Evolutionary conservation across 2,888 invertebrate species (phyloP).

Genomic region (Lymantria dispar): DNA sequence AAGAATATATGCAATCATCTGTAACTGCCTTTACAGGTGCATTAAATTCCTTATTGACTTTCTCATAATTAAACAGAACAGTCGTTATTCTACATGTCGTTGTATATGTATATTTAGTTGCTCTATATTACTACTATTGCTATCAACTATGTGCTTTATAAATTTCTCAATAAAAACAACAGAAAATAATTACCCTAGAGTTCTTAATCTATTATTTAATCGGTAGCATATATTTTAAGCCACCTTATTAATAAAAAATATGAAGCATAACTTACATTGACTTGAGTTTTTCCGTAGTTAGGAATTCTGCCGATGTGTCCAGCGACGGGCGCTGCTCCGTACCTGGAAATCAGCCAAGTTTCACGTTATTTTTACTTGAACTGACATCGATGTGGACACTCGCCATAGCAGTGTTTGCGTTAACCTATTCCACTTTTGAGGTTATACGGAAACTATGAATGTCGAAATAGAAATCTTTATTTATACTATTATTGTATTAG

Average conservation of each 20-base stretch:
- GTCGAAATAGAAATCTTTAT: slow-evolving; percentile 4
- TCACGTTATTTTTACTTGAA: slow-evolving; percentile 66
- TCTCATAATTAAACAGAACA: too few relatives aligned
- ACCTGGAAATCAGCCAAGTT: slow-evolving; percentile 74
- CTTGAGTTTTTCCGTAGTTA: slow-evolving; percentile 73
- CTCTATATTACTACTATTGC: too few relatives aligned
- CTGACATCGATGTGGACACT: slow-evolving; percentile 44
- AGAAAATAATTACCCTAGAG: too few relatives aligned
- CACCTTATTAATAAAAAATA: too few relatives aligned
- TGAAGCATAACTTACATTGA: slow-evolving; percentile 60
- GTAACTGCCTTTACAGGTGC: too few relatives aligned
- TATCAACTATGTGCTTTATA: too few relatives aligned
- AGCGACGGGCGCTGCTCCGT: slow-evolving; percentile 56
- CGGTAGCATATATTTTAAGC: not conserved
- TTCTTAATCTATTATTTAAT: too few relatives aligned
- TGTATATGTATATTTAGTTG: too few relatives aligned
- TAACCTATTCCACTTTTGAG: slow-evolving; percentile 55
- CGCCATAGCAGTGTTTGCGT: slow-evolving; percentile 34
- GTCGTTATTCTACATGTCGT: too few relatives aligned
- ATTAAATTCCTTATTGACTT: too few relatives aligned
- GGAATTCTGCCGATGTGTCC: slow-evolving; percentile 77
- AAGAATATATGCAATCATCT: too few relatives aligned
- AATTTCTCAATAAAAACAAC: too few relatives aligned
- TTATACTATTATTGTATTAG: not conserved
- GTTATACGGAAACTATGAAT: slow-evolving; percentile 27